Evolutionary conservation across 1,140 invertebrate species (phyloP).

Genomic region (Drosophila arawakana): DNA sequence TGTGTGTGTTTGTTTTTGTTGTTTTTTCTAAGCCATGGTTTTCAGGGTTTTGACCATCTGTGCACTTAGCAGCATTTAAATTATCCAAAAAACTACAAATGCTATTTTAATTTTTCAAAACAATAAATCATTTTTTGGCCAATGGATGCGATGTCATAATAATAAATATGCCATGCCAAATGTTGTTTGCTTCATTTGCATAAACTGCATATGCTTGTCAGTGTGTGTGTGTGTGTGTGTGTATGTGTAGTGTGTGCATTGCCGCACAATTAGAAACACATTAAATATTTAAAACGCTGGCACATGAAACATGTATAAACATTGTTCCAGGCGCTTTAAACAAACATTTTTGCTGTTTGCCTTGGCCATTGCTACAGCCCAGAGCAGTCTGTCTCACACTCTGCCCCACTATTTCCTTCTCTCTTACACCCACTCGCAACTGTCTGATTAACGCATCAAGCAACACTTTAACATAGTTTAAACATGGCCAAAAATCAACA

Average conservation of each 20-base stretch:
- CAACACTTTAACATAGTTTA: slow-evolving; percentile 36
- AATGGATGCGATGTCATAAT: slow-evolving; percentile 11
- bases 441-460: slow-evolving; percentile 35
- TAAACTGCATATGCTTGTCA: neutral
- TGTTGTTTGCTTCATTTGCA: slow-evolving; percentile 46
- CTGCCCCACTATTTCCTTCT: neutral
- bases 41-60: slow-evolving; percentile 8
- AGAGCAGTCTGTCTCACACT: neutral
- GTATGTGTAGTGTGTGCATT: slow-evolving; percentile 33
- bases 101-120: slow-evolving; percentile 62
- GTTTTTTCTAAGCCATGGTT: slow-evolving; percentile 5
- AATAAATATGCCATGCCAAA: slow-evolving; percentile 60
- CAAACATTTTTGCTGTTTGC: slow-evolving; percentile 38
- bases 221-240: slow-evolving; percentile 13
- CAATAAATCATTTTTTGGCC: slow-evolving; percentile 63
- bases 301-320: slow-evolving; percentile 39
- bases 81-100: slow-evolving; percentile 31
- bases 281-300: slow-evolving; percentile 70
- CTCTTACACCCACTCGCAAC: neutral
- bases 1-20: no score
- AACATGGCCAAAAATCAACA: slow-evolving; percentile 33
- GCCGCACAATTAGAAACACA: slow-evolving; percentile 73
- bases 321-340: slow-evolving; percentile 40
- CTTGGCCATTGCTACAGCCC: neutral
- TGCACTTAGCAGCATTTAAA: slow-evolving; percentile 34